These are phyloP conservation scores for Drosophila quasianomalipes DNA, from an alignment of 2,888 invertebrate species.

Conservation along the genomic window DNA sequence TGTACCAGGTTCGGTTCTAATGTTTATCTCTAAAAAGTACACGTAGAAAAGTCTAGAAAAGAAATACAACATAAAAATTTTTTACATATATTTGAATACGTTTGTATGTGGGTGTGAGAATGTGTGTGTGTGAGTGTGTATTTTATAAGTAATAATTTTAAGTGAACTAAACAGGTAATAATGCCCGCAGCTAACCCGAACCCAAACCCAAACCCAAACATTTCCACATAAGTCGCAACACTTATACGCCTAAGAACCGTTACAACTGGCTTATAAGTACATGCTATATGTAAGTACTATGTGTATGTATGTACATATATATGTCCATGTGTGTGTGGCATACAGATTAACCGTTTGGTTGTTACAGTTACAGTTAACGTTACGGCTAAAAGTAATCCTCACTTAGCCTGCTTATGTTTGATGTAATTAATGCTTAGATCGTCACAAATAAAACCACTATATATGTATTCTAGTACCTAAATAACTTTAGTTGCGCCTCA, in stretches of 20 bases:
- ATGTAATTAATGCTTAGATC: constrained; percentile 48
- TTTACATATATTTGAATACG: constrained; percentile 15
- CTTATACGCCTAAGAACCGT: constrained; percentile 72
- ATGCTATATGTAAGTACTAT: constrained; percentile 46
- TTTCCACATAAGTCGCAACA: constrained; percentile 64
- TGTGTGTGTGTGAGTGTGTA: constrained; percentile 11
- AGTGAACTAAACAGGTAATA: constrained; percentile 41
- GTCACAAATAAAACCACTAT: constrained; percentile 52
- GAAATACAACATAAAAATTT: constrained; percentile 31
- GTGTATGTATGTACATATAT: constrained; percentile 39
- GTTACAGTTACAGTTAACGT: constrained; percentile 38
- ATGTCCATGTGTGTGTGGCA: constrained; percentile 24
- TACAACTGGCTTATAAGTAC: constrained; percentile 66
- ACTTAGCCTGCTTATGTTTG: constrained; percentile 47
- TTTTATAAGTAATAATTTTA: constrained; percentile 21
- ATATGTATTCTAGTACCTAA: constrained; percentile 54
- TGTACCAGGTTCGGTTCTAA: constrained; percentile 47
- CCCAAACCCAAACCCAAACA: constrained; percentile 23
- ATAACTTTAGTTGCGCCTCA: constrained; percentile 47
- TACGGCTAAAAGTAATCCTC: constrained; percentile 51
- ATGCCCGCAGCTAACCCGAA: constrained; percentile 37
- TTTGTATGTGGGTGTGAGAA: constrained; percentile 10
- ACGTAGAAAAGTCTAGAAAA: constrained; percentile 66
- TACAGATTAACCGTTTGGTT: constrained; percentile 23
- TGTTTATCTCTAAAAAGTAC: constrained; percentile 70